A percentile compares a stretch with the other conserved stretches of the same genome.
These are phyloP conservation scores for Cavia aperea DNA, from an alignment of 2,113 vertebrate genomes.

Conservation along the genomic window DNA sequence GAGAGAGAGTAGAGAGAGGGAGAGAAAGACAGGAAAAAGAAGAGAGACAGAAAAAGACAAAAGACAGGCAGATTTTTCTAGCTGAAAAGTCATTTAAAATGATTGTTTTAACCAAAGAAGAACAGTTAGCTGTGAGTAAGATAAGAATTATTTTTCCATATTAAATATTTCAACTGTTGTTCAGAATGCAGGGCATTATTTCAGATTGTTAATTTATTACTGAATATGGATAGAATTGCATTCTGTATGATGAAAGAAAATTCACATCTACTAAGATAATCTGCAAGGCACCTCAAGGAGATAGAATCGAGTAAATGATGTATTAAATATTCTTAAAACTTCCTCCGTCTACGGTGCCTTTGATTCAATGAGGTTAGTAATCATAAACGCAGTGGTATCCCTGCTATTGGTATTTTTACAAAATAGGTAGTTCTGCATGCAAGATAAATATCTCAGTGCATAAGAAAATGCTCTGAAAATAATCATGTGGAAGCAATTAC, in stretches of 20 bases:
- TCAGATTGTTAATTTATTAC: conserved; percentile 64
- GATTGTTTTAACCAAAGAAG: neutral
- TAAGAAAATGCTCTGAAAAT: conserved; percentile 61
- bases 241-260: conserved; percentile 57
- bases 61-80: neutral
- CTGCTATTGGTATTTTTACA: conserved; percentile 55
- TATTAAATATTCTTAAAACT: conserved; percentile 70
- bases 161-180: conserved; percentile 42
- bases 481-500: conserved; percentile 65
- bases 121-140: neutral
- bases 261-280: conserved; percentile 65
- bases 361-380: conserved; percentile 66
- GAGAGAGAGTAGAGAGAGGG: too few relatives aligned
- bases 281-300: conserved; percentile 66
- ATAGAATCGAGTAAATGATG: conserved; percentile 63
- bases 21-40: too few relatives aligned
- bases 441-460: conserved; percentile 63
- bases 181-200: conserved; percentile 47
- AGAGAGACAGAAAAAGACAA: too few relatives aligned
- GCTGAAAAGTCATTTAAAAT: conserved; percentile 11
- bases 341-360: conserved; percentile 58
- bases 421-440: conserved; percentile 61
- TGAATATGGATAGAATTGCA: conserved; percentile 52
- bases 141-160: neutral
- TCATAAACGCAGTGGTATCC: conserved; percentile 70